These are phyloP conservation scores for Caenorhabditis angaria DNA, from an alignment of 2,888 invertebrate species.

Conservation along the genomic window DNA sequence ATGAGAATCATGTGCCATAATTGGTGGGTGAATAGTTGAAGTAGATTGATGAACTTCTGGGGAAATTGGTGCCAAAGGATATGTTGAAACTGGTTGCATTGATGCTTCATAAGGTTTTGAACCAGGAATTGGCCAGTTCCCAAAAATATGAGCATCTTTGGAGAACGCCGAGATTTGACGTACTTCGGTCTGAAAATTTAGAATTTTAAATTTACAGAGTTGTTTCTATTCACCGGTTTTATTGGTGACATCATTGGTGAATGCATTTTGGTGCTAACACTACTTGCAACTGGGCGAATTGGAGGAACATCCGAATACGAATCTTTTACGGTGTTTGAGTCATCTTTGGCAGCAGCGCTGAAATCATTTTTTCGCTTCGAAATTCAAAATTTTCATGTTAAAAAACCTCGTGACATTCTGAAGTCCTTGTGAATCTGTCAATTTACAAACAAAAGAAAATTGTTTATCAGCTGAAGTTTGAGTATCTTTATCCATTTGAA, in stretches of 20 bases:
- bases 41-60: constrained; percentile 9
- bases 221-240: constrained; percentile 39
- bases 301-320: constrained; percentile 5
- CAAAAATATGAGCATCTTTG: constrained; percentile 46
- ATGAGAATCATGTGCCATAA: constrained; percentile 10
- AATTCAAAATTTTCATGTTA: neutral
- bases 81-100: constrained; percentile 50
- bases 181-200: constrained; percentile 33
- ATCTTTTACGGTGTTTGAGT: constrained; percentile 17
- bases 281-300: constrained; percentile 40
- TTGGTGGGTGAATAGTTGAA: neutral
- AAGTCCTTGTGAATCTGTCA: constrained; percentile 45
- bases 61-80: constrained; percentile 34
- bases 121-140: constrained; percentile 63
- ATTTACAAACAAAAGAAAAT: constrained; percentile 70
- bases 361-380: neutral
- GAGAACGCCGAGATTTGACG: constrained; percentile 46
- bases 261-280: constrained; percentile 42
- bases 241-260: constrained; percentile 37
- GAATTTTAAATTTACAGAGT: neutral
- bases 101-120: constrained; percentile 49
- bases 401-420: neutral
- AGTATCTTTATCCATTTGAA: constrained; percentile 71
- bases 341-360: constrained; percentile 22
- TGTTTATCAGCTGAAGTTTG: constrained; percentile 68